These are phyloP conservation scores for Ciconia maguari DNA, from an alignment of 2,113 vertebrate genomes.

Conservation along the genomic window DNA sequence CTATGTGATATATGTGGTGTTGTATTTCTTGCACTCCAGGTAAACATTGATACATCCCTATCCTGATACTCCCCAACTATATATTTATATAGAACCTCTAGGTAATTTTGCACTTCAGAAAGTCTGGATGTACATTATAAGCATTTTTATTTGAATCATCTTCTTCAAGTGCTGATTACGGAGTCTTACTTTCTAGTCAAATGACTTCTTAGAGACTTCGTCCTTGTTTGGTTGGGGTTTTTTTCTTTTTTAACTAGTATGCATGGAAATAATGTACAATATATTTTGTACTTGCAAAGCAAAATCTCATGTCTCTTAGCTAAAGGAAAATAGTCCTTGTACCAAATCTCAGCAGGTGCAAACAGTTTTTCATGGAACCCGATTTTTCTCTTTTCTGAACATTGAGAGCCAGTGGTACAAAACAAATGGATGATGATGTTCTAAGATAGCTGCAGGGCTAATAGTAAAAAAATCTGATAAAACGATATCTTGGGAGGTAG, in stretches of 20 bases:
- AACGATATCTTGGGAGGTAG: neutral
- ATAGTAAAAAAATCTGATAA: slow-evolving; percentile 43
- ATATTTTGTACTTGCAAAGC: neutral
- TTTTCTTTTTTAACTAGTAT: neutral
- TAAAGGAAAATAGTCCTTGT: neutral
- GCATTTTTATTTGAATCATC: neutral
- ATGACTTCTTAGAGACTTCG: neutral
- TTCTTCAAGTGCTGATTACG: neutral
- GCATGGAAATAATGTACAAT: neutral
- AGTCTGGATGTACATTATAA: neutral
- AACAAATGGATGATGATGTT: neutral
- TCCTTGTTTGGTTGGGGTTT: neutral
- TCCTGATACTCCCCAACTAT: neutral
- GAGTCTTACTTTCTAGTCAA: neutral
- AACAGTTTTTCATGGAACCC: neutral
- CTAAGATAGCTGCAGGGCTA: neutral
- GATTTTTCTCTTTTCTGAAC: neutral
- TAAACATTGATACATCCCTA: neutral
- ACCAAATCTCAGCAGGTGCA: neutral
- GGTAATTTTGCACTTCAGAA: neutral
- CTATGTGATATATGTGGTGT: neutral
- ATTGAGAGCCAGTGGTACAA: neutral
- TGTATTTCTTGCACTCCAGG: neutral
- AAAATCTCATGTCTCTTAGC: neutral
- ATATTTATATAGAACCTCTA: neutral